Percentiles rank a stretch among this genome's conserved stretches.
phyloP scores from a whole-genome alignment of 2,113 vertebrate genomes.

The Mesoclemmys tuberculata region DNA sequence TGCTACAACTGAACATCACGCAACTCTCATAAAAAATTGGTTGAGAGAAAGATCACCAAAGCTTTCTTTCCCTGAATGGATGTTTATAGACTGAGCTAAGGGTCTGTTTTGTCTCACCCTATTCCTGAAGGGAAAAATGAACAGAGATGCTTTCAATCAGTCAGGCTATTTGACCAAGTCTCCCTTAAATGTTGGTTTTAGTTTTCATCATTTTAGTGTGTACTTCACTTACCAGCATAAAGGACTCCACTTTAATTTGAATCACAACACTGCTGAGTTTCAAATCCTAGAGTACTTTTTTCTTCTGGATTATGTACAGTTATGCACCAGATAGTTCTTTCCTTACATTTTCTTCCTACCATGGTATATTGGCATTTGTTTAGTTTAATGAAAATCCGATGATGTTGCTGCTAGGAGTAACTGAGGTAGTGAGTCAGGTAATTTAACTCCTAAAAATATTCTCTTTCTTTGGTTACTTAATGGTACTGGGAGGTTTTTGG shows the following conservation, averaged over 20 bases:
- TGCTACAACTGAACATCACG: not conserved
- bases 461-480: not conserved
- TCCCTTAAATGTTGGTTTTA: not conserved
- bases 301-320: not conserved
- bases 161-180: not conserved
- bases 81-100: not conserved
- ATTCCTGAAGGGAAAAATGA: not conserved
- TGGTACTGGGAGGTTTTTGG: not conserved
- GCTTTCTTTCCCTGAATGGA: not conserved
- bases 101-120: not conserved
- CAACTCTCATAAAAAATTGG: slow-evolving; percentile 1
- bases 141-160: not conserved
- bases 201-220: not conserved
- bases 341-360: not conserved
- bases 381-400: slow-evolving; percentile 9
- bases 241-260: not conserved
- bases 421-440: not conserved
- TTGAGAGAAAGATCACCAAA: not conserved
- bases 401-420: not conserved
- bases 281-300: not conserved
- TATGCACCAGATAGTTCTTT: not conserved
- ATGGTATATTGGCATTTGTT: not conserved
- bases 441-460: slow-evolving; percentile 11
- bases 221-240: not conserved
- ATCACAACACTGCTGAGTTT: not conserved